Conservation (phyloP, 2,113 vertebrate genomes). For the Eubucco bourcierii region DNA sequence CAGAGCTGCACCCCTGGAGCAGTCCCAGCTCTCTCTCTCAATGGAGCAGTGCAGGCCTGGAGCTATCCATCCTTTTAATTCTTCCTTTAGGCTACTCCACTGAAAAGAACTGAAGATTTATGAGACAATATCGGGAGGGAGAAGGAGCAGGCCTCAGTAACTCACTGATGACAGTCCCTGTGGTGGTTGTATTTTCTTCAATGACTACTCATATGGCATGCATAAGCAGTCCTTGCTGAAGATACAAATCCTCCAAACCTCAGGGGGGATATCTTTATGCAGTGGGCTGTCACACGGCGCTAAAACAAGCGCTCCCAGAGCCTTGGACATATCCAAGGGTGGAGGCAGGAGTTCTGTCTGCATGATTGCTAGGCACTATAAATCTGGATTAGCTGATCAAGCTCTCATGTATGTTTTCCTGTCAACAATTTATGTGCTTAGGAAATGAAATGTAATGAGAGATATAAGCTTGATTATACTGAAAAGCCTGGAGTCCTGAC, state of each 20-base stretch:
- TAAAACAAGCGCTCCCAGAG: neutral
- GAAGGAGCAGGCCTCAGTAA: neutral
- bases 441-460: neutral
- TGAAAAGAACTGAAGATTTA: neutral
- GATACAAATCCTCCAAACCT: neutral
- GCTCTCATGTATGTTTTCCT: neutral
- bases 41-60: neutral
- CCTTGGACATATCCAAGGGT: neutral
- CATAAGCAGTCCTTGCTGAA: neutral
- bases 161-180: neutral
- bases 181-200: neutral
- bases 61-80: neutral
- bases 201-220: neutral
- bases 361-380: neutral
- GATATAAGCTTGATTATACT: neutral
- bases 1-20: neutral
- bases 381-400: neutral
- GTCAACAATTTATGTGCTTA: neutral
- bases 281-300: neutral
- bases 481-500: neutral
- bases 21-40: neutral
- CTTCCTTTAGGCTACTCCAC: neutral
- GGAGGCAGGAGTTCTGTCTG: neutral
- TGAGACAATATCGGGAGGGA: neutral
- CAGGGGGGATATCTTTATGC: neutral